Percentiles rank a stretch among this genome's conserved stretches.
Conservation (phyloP, 2,888 invertebrate species). For the Smittia aterrima region DNA sequence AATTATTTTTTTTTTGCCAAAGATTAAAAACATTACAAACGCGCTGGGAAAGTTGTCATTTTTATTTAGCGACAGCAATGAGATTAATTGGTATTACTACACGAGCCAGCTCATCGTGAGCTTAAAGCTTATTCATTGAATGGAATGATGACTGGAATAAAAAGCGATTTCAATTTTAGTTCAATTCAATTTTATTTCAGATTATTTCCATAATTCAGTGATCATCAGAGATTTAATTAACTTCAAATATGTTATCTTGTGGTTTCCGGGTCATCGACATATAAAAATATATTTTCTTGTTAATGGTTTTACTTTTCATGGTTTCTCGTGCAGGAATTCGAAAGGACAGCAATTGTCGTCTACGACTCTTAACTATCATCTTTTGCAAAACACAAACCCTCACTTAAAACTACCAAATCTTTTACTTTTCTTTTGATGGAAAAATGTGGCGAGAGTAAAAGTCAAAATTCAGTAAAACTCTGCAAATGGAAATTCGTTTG, state of each 20-base stretch:
- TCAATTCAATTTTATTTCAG: constrained; percentile 12
- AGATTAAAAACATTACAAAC: no score
- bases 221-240: constrained; percentile 5
- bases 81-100: no score
- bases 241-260: neutral
- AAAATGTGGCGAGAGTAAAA: neutral
- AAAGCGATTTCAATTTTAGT: no score
- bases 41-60: no score
- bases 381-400: neutral
- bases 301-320: neutral
- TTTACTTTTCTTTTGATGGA: neutral
- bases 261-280: neutral
- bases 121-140: no score
- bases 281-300: constrained; percentile 10
- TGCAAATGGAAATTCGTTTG: neutral
- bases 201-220: constrained; percentile 2
- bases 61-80: no score
- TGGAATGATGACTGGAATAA: no score
- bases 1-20: no score
- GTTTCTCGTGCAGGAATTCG: neutral
- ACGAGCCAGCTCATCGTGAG: no score
- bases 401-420: neutral
- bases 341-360: neutral
- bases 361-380: neutral
- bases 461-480: neutral